phyloP scores from a whole-genome alignment of 2,888 invertebrate species.

The Tetragnatha montana region DNA sequence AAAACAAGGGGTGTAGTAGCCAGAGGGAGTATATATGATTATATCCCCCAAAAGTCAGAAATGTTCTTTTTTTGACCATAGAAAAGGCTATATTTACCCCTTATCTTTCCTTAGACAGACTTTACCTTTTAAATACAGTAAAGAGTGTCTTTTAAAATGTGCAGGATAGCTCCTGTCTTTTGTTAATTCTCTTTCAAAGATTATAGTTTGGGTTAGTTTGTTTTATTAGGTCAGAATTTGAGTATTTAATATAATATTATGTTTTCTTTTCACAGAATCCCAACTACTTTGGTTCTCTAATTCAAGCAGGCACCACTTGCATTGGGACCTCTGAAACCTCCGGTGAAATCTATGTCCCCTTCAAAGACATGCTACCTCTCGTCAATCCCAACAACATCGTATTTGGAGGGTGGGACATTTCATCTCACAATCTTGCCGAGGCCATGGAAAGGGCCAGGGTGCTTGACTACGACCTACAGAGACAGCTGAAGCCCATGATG shows the following conservation, averaged over 20 bases:
- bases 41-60: too few relatives aligned
- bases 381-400: slow-evolving; percentile 90
- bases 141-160: too few relatives aligned
- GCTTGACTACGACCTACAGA: slow-evolving; percentile 87
- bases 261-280: slow-evolving; percentile 79
- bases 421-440: slow-evolving; percentile 87
- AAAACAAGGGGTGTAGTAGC: too few relatives aligned
- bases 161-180: too few relatives aligned
- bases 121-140: too few relatives aligned
- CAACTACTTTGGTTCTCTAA: slow-evolving; percentile 95
- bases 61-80: too few relatives aligned
- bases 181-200: too few relatives aligned
- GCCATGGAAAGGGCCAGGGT: slow-evolving; percentile 92
- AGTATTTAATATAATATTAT: not conserved
- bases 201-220: too few relatives aligned
- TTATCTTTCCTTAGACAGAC: too few relatives aligned
- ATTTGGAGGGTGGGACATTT: slow-evolving; percentile 84
- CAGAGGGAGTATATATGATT: too few relatives aligned
- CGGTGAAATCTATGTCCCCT: slow-evolving; percentile 86
- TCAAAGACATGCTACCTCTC: slow-evolving; percentile 90
- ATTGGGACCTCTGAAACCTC: slow-evolving; percentile 80
- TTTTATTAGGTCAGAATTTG: too few relatives aligned
- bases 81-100: too few relatives aligned
- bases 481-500: slow-evolving; percentile 85
- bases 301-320: slow-evolving; percentile 91